phyloP scores from a whole-genome alignment of 2,113 vertebrate species.

The chimpanzee (Pan troglodytes) region NHGRI_mPanTro3-v2.1_pri NC_072401.2:68495501-68496000 shows the following conservation, averaged over 20 bases:
- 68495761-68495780: background rate
- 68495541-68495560: too few relatives aligned
- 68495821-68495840: background rate
- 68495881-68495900: background rate
- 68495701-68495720: background rate
- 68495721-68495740: background rate
- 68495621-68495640: background rate
- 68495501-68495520: too few relatives aligned
- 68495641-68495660: background rate
- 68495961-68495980: background rate
- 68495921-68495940: background rate
- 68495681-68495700: background rate
- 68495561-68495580: too few relatives aligned
- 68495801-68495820: background rate
- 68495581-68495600: too few relatives aligned
- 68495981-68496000: background rate
- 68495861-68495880: background rate
- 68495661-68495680: background rate
- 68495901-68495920: background rate
- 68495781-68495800: background rate
- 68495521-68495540: too few relatives aligned
- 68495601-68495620: background rate
- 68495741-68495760: background rate
- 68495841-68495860: conserved; percentile 15
- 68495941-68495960: background rate